These are phyloP conservation scores for Recurvirostra avosetta DNA, from an alignment of 2,113 vertebrate species.

Conservation along the genomic window DNA sequence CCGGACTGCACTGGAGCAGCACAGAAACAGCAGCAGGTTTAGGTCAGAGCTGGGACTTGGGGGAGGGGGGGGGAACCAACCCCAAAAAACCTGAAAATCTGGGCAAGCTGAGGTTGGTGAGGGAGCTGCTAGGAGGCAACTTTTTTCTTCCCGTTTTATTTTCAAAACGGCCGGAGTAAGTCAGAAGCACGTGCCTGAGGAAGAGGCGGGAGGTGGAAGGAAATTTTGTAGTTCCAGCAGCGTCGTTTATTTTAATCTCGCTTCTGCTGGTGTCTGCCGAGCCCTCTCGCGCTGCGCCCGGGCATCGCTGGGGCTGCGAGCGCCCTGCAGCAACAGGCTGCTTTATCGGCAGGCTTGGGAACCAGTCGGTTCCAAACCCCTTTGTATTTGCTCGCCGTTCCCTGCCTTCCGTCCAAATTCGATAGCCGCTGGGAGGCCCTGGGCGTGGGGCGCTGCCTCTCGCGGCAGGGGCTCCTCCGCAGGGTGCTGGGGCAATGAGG, in stretches of 20 bases:
- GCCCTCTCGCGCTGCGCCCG: background rate
- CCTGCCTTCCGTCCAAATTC: background rate
- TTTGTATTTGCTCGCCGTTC: background rate
- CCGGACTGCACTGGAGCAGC: background rate
- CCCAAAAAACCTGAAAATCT: background rate
- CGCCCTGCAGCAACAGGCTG: background rate
- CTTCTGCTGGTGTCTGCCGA: background rate
- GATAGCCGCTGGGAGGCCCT: background rate
- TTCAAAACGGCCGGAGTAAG: background rate
- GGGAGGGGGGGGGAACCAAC: too few species aligned
- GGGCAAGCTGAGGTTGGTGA: background rate
- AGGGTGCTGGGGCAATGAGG: background rate
- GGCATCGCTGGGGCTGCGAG: background rate
- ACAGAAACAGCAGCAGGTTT: background rate
- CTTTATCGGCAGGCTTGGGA: background rate
- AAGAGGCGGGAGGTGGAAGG: rapidly evolving
- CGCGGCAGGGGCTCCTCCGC: background rate
- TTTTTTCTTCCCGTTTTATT: background rate
- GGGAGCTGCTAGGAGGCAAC: background rate
- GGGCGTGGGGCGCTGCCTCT: background rate
- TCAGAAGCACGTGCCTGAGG: background rate
- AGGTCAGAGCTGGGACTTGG: background rate
- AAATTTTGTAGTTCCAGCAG: background rate
- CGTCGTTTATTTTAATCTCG: background rate
- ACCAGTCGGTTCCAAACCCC: rapidly evolving